Conservation (phyloP, 2,888 invertebrate genomes). For the Dione juno region DNA sequence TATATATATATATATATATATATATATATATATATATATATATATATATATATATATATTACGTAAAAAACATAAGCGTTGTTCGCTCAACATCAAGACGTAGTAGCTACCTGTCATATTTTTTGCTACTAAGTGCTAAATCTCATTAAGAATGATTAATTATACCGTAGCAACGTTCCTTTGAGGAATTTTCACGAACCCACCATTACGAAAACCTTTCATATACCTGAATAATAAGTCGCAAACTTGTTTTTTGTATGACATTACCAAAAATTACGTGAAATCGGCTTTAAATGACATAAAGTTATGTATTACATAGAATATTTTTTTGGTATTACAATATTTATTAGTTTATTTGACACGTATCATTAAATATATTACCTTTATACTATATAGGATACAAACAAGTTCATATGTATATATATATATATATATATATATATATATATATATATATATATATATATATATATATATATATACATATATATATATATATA, state of each 20-base stretch:
- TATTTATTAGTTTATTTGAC: neutral
- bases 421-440: no score
- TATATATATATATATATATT: neutral
- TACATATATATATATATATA: no score
- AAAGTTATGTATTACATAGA: neutral
- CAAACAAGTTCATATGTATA: no score
- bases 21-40: no score
- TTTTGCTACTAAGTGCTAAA: slow-evolving; percentile 48
- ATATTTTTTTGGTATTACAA: neutral
- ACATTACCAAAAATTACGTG: neutral
- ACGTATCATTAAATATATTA: no score
- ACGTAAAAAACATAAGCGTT: slow-evolving; percentile 2
- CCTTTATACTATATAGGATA: no score
- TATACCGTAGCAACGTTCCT: slow-evolving; percentile 45
- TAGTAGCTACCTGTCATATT: slow-evolving; percentile 35
- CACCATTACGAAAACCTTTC: slow-evolving; percentile 33
- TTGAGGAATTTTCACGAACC: slow-evolving; percentile 38
- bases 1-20: no score
- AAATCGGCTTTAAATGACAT: neutral
- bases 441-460: no score
- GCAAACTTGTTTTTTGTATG: slow-evolving; percentile 24
- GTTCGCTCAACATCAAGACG: slow-evolving; percentile 28
- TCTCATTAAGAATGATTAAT: slow-evolving; percentile 53
- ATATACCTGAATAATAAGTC: slow-evolving; percentile 36
- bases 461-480: no score